Evolutionary conservation across 37 sponge, comb jelly and placozoan species (phyloP).

Genomic region (Haliclona indistincta): DNA sequence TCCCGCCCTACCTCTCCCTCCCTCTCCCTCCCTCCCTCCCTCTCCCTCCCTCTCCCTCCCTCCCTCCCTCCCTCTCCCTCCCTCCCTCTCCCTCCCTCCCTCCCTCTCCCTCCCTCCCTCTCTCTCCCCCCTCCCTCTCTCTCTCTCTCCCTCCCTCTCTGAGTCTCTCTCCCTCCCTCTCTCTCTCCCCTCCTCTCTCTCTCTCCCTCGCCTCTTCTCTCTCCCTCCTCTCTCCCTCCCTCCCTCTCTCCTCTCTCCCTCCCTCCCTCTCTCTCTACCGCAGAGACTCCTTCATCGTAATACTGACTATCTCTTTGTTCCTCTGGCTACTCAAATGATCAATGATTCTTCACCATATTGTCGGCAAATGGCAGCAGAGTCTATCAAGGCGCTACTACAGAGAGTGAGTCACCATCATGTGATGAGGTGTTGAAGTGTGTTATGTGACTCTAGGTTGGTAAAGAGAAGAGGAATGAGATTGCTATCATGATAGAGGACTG

Average conservation of each 20-base stretch:
- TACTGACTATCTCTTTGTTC: no score
- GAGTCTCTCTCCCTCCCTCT: not conserved
- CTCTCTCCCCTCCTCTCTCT: conserved; percentile 6
- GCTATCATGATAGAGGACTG: no score
- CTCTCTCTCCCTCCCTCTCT: not conserved
- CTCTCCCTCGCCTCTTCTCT: not conserved
- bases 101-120: not conserved
- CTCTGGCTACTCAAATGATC: no score
- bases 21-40: conserved; percentile 13
- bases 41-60: conserved; percentile 12
- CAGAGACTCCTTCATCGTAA: not conserved
- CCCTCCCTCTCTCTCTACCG: not conserved
- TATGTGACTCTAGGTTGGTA: no score
- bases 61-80: conserved; percentile 6
- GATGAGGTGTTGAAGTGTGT: no score
- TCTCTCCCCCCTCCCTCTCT: not conserved
- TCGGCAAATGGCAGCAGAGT: no score
- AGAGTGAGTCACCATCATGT: no score
- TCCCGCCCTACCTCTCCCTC: no score
- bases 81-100: not conserved
- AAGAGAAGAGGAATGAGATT: no score
- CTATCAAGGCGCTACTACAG: no score
- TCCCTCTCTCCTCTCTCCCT: not conserved
- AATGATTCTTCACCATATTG: no score
- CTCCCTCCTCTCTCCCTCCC: conserved; percentile 3